Evolutionary conservation across 2,888 invertebrate genomes (phyloP).

Genomic region (Syrista parreyssii): DNA sequence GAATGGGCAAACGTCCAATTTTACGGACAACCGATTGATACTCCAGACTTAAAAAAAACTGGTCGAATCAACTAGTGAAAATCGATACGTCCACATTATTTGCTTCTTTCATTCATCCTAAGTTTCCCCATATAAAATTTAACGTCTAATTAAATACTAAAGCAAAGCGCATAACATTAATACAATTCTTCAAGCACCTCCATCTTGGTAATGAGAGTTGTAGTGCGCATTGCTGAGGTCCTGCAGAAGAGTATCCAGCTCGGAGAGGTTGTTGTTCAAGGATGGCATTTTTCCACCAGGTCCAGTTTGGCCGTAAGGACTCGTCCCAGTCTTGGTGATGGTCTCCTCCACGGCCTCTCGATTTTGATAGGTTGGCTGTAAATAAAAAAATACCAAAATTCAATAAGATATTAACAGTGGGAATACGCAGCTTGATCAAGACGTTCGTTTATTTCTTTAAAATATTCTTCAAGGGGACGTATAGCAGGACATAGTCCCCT

Average conservation of each 20-base stretch:
- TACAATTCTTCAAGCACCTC: slow-evolving; percentile 58
- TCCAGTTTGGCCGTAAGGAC: slow-evolving; percentile 44
- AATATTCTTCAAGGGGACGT: not conserved
- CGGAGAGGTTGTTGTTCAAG: slow-evolving; percentile 83
- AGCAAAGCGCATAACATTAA: not conserved
- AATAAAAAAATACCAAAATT: slow-evolving; percentile 34
- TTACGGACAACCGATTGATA: not conserved
- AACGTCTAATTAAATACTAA: not conserved
- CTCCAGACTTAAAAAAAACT: not conserved
- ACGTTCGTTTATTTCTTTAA: not conserved
- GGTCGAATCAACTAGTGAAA: not conserved
- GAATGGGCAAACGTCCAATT: slow-evolving; percentile 3
- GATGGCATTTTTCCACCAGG: slow-evolving; percentile 66
- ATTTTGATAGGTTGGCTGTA: slow-evolving; percentile 77
- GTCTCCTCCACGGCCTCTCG: slow-evolving; percentile 68
- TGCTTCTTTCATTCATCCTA: not conserved
- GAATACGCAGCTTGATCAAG: not conserved
- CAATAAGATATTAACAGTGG: not conserved
- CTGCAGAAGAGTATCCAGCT: slow-evolving; percentile 90
- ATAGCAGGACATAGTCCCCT: not conserved
- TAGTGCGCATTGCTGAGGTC: slow-evolving; percentile 88
- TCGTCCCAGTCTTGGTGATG: slow-evolving; percentile 63
- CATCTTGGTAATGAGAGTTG: slow-evolving; percentile 62
- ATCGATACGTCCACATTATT: not conserved
- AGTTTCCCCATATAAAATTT: not conserved